Conservation (phyloP, 2,113 vertebrate genomes). For the Rynchops niger region DNA sequence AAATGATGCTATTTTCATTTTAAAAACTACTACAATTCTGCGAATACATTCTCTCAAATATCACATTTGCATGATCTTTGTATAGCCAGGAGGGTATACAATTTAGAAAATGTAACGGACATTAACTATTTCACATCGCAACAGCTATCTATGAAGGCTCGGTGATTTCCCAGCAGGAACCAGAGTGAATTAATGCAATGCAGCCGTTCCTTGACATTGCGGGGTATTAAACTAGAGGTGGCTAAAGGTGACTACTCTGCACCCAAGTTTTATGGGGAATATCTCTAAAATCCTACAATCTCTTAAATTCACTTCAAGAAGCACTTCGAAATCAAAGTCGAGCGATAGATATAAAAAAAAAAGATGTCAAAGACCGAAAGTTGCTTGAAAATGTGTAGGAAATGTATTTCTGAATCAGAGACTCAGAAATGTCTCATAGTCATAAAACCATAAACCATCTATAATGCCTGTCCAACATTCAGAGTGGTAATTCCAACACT, state of each 20-base stretch:
- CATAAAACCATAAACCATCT: constrained; percentile 52
- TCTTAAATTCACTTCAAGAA: background rate
- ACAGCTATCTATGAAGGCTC: background rate
- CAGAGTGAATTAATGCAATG: background rate
- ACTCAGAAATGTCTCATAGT: constrained; percentile 25
- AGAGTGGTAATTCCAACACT: constrained; percentile 4
- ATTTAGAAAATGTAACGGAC: background rate
- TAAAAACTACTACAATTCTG: background rate
- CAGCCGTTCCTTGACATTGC: background rate
- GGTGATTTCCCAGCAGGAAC: background rate
- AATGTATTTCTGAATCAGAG: constrained; percentile 43
- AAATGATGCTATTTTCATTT: background rate
- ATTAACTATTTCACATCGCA: background rate
- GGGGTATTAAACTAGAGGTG: background rate
- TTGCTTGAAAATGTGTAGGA: constrained; percentile 7
- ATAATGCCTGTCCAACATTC: constrained; percentile 33
- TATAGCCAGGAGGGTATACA: background rate
- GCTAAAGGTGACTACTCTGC: background rate
- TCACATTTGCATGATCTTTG: background rate
- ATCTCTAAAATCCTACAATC: background rate
- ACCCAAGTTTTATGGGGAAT: background rate
- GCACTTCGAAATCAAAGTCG: background rate
- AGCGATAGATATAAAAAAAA: background rate
- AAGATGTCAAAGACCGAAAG: background rate
- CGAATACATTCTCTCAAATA: background rate